Evolutionary conservation across 2,113 vertebrate genomes (phyloP).

Genomic region (Lanius ludovicianus): DNA sequence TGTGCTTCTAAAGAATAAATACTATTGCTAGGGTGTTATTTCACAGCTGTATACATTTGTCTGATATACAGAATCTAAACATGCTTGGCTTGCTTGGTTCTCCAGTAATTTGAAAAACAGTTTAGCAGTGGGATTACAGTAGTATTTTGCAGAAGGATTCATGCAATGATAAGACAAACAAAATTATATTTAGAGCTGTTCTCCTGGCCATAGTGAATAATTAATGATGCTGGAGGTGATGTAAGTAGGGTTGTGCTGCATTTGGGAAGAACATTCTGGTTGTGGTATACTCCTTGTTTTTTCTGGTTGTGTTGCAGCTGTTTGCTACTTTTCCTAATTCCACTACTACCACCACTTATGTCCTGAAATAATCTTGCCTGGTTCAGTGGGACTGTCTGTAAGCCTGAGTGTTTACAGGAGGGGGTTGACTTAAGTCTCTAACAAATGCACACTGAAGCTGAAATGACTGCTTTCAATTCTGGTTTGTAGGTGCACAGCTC

Average conservation of each 20-base stretch:
- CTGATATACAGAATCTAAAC: not conserved
- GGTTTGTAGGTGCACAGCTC: not conserved
- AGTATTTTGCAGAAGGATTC: not conserved
- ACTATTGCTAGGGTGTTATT: not conserved
- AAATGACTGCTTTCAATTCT: not conserved
- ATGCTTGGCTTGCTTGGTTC: not conserved
- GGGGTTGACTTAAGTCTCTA: not conserved
- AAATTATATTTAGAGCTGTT: not conserved
- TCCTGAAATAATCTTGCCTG: not conserved
- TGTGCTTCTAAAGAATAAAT: not conserved
- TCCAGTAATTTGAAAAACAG: not conserved
- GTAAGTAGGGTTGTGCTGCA: conserved; percentile 23
- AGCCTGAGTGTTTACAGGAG: not conserved
- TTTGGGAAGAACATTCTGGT: conserved; percentile 42
- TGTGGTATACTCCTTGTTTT: conserved; percentile 31
- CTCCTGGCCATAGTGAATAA: conserved; percentile 17
- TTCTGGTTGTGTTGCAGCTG: conserved; percentile 4
- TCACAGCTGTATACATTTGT: not conserved
- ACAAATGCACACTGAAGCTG: not conserved
- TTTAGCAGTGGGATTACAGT: not conserved
- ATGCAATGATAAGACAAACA: not conserved
- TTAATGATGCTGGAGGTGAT: conserved; percentile 32
- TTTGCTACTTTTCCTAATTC: not conserved
- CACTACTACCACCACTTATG: not conserved
- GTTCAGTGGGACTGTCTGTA: not conserved